Percentiles rank a stretch among this genome's conserved stretches.
Evolutionary conservation across 2,888 invertebrate genomes (phyloP).

Genomic region (Stenurella melanura): DNA sequence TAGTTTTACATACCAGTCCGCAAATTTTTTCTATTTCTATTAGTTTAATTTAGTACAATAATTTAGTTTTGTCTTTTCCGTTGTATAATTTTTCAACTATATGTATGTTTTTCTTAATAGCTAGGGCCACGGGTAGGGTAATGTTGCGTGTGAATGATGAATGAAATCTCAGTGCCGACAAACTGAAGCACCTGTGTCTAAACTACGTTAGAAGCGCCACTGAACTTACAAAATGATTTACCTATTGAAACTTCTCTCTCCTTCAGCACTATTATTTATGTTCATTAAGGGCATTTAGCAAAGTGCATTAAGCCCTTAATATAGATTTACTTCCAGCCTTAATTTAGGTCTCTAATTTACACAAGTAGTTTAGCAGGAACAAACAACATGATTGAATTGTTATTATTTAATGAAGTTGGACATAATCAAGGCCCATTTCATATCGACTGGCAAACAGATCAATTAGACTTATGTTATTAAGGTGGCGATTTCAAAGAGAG

Average conservation of each 20-base stretch:
- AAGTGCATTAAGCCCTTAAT: slow-evolving; percentile 41
- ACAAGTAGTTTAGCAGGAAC: slow-evolving; percentile 4
- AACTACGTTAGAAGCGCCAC: slow-evolving; percentile 23
- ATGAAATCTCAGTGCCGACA: slow-evolving; percentile 16
- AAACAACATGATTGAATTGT: slow-evolving; percentile 27
- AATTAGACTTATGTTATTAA: background rate
- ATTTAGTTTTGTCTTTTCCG: too few relatives aligned
- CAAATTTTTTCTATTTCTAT: too few relatives aligned
- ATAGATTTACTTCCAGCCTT: slow-evolving; percentile 35
- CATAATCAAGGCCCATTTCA: background rate
- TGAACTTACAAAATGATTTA: slow-evolving; percentile 42
- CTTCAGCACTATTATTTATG: slow-evolving; percentile 39
- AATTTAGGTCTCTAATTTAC: slow-evolving; percentile 28
- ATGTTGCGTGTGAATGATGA: slow-evolving; percentile 7
- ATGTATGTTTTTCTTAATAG: too few relatives aligned
- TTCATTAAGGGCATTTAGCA: slow-evolving; percentile 43
- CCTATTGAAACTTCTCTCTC: slow-evolving; percentile 41
- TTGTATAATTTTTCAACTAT: too few relatives aligned
- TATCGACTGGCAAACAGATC: background rate
- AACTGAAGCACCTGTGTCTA: slow-evolving; percentile 32
- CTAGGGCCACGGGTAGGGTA: background rate
- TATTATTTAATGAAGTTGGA: slow-evolving; percentile 17
- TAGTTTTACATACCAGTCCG: too few relatives aligned
- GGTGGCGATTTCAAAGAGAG: background rate
- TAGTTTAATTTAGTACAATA: too few relatives aligned